Conservation (phyloP, 1,140 invertebrate species). For the Paraescarpia echinospica region DNA sequence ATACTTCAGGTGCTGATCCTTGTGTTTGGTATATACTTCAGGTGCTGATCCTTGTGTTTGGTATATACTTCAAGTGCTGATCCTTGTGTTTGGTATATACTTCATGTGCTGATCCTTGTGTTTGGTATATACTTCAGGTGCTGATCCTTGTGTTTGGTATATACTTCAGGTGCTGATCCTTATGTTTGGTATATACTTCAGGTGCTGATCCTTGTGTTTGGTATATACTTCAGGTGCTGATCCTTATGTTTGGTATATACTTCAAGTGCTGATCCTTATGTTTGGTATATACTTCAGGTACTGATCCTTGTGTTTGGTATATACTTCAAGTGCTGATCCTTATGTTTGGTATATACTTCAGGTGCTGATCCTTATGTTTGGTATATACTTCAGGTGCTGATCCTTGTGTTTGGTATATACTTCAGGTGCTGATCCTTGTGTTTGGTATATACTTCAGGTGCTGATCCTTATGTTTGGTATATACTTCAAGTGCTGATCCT, state of each 20-base stretch:
- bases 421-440: not conserved
- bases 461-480: not conserved
- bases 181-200: not conserved
- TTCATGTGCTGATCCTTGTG: not conserved
- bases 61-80: not conserved
- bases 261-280: conserved; percentile 95
- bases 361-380: not conserved
- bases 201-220: not conserved
- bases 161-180: not conserved
- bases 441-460: not conserved
- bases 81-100: not conserved
- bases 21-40: conserved; percentile 91
- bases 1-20: conserved; percentile 93
- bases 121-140: conserved; percentile 70
- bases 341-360: not conserved
- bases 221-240: not conserved
- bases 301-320: not conserved
- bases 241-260: not conserved
- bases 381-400: conserved; percentile 80
- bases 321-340: not conserved
- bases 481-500: not conserved
- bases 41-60: not conserved
- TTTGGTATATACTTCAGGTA: conserved; percentile 78
- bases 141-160: conserved; percentile 99
- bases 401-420: conserved; percentile 99